Percentiles rank a stretch among this genome's conserved stretches.
These are phyloP conservation scores for Drosophila tripunctata DNA, from an alignment of 2,888 invertebrate species.

Conservation along the genomic window DNA sequence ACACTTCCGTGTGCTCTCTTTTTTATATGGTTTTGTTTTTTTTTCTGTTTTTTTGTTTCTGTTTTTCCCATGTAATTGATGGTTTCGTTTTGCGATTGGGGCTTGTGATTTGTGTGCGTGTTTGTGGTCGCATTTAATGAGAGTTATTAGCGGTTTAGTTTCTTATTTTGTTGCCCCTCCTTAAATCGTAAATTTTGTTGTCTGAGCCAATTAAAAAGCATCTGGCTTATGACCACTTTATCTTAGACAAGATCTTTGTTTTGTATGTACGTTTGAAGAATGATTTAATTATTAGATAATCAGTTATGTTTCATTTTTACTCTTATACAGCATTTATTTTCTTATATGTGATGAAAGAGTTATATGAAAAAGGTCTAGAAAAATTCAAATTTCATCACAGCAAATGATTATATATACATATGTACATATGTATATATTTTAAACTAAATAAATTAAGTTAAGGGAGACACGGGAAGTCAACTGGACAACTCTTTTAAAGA, in stretches of 20 bases:
- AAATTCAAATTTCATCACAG: too few relatives aligned
- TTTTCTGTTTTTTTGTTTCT: conserved; percentile 26
- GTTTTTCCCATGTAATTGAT: conserved; percentile 60
- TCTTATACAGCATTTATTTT: too few relatives aligned
- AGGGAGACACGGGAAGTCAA: too few relatives aligned
- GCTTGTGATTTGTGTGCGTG: conserved; percentile 46
- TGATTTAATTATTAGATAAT: conserved; percentile 6
- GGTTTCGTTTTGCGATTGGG: conserved; percentile 56
- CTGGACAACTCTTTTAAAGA: too few relatives aligned
- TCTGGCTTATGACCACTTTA: conserved; percentile 18
- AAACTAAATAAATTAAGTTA: too few relatives aligned
- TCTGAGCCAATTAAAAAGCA: conserved; percentile 37
- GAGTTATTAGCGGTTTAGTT: conserved; percentile 61
- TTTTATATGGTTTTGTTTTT: conserved; percentile 17
- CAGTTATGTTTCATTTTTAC: background rate
- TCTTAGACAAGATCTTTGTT: conserved; percentile 13
- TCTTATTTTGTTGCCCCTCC: conserved; percentile 5
- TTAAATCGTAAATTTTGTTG: conserved; percentile 24
- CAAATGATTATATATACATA: too few relatives aligned
- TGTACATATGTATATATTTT: too few relatives aligned
- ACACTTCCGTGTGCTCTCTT: conserved; percentile 67
- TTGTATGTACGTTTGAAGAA: background rate
- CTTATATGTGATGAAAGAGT: too few relatives aligned
- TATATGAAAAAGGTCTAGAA: too few relatives aligned
- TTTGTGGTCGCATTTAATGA: conserved; percentile 65